These are phyloP conservation scores for Megalops cyprinoides DNA, from an alignment of 2,797 vertebrate species.

Conservation along the genomic window DNA sequence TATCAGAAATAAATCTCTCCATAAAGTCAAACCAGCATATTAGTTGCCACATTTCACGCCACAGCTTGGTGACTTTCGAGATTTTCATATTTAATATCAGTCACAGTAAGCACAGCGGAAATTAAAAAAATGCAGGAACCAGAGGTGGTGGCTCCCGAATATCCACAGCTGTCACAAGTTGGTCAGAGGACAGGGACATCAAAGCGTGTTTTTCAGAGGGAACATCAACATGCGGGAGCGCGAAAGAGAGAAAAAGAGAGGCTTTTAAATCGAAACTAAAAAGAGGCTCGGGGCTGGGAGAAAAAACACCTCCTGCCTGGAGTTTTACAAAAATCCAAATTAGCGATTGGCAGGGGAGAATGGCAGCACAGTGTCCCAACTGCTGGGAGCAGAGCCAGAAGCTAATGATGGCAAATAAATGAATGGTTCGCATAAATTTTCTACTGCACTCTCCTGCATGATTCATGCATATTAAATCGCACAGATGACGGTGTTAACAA, in stretches of 20 bases:
- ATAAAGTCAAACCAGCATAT: background rate
- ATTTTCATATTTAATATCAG: background rate
- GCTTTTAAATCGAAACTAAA: background rate
- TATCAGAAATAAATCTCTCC: background rate
- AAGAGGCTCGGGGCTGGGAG: background rate
- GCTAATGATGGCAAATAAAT: conserved; percentile 36
- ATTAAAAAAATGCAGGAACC: too few species aligned
- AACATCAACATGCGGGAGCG: too few species aligned
- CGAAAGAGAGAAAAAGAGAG: background rate
- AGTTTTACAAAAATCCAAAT: conserved; percentile 13
- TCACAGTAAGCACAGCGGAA: too few species aligned
- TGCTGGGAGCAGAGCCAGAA: conserved; percentile 11
- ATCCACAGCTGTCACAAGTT: too few species aligned
- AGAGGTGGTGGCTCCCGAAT: too few species aligned
- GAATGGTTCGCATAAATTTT: conserved; percentile 39
- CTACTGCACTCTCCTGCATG: conserved; percentile 26
- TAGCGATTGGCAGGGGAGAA: background rate
- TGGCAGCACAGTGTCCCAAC: background rate
- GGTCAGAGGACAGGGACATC: background rate
- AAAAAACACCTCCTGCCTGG: background rate
- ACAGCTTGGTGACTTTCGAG: background rate
- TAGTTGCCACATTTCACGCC: background rate
- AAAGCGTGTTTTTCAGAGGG: too few species aligned
- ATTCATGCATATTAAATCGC: conserved; percentile 44
- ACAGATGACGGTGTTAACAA: conserved; percentile 46